Base-by-base conservation (phyloP, 1,140 invertebrate genomes). In the Bombus polaris region DNA sequence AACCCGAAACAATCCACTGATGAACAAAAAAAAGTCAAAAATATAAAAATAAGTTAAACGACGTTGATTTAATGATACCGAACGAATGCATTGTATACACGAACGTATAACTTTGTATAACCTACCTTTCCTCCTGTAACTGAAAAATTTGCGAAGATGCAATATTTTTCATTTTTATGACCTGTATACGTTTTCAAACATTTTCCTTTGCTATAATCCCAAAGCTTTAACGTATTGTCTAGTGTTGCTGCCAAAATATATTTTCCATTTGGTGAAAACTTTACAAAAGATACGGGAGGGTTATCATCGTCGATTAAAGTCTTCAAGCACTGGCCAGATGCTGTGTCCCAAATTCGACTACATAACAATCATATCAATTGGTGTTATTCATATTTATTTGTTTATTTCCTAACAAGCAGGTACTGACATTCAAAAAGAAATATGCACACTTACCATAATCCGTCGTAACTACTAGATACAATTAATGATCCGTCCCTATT, bases 231-330 rank as follows among this genome's bases (percentile, higher is more conserved):
- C 18, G 98, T 99, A 94, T 99, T 99, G 95, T 99, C 99, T 81
- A 99, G 95, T 2, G 99, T 99, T 32, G 99, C 99, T 12, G 99
- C 98, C 77, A 99, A 95, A 86, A 99, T 99, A 93, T 99, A 99
- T 96, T 99, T 99, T 88, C 99, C 99, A 95, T 99, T 99, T 0
- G 99, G 99, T 68, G 99, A 99, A 95, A 99, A 99, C 95, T 99
- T 99, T 0, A 99, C 99, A 96, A 99, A 99, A 15, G 99, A 99
- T 35, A 99, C 99, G 25, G 99, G 99, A 25, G 99, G 99, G 96
- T 99, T 99, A 93, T 99, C 99, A 93, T 99, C 99, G 94, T 99
- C 98, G 96, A 98, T 98, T 28, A 99, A 95, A 4, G 99, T 99
- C 96, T 99, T 99, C 88, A 99, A 96, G 96, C 99, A 99, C 95